Evolutionary conservation across 2,888 invertebrate species (phyloP).

Genomic region (Polydrusus tereticollis): DNA sequence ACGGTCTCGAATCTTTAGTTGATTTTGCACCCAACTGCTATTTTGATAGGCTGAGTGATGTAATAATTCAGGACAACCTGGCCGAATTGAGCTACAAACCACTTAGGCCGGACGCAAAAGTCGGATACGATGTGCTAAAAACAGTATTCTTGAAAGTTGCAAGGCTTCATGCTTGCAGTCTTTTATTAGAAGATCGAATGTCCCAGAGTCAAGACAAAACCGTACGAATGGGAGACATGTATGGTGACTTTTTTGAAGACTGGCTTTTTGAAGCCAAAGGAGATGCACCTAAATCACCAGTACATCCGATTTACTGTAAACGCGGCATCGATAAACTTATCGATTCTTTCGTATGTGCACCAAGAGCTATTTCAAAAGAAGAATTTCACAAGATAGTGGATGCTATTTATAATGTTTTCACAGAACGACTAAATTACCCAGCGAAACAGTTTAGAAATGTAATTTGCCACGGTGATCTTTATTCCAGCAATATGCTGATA

Average conservation of each 20-base stretch:
- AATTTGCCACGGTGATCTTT: slow-evolving; percentile 74
- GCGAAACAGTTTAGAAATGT: slow-evolving; percentile 66
- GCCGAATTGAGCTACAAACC: slow-evolving; percentile 39
- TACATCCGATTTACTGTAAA: slow-evolving; percentile 13
- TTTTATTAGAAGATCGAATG: slow-evolving; percentile 59
- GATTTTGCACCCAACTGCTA: slow-evolving; percentile 61
- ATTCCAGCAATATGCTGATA: slow-evolving; percentile 71
- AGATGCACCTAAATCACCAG: not conserved
- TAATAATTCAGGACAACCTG: slow-evolving; percentile 64
- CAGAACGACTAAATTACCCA: not conserved
- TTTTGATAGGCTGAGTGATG: slow-evolving; percentile 56
- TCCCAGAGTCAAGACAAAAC: slow-evolving; percentile 46
- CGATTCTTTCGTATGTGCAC: not conserved
- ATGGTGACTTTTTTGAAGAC: slow-evolving; percentile 51
- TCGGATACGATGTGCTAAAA: slow-evolving; percentile 51
- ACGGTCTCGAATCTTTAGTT: slow-evolving; percentile 51
- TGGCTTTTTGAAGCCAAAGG: slow-evolving; percentile 49
- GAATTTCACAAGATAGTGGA: not conserved
- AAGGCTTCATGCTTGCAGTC: slow-evolving; percentile 56
- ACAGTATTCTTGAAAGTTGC: slow-evolving; percentile 55
- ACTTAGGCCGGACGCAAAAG: not conserved
- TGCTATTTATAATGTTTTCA: not conserved
- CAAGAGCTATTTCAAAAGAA: not conserved
- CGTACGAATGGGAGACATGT: slow-evolving; percentile 56
- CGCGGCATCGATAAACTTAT: slow-evolving; percentile 1